phyloP scores from a whole-genome alignment of 2,888 invertebrate genomes.

The Mimachlamys varia region DNA sequence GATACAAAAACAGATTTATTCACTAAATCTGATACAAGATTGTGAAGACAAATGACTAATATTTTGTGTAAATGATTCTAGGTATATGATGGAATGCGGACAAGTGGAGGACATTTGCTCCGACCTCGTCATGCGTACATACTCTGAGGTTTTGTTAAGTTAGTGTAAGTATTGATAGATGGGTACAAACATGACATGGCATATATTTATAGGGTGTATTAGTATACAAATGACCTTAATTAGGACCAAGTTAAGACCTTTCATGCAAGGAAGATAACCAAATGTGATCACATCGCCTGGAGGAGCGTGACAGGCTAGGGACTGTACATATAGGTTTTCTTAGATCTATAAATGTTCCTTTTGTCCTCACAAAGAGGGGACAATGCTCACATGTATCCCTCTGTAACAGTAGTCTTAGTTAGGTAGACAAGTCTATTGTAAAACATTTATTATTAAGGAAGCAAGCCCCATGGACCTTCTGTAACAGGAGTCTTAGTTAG shows the following conservation, averaged over 20 bases:
- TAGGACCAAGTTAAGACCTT: neutral
- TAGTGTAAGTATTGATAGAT: slow-evolving; percentile 1
- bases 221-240: slow-evolving; percentile 5
- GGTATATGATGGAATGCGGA: neutral
- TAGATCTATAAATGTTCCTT: neutral
- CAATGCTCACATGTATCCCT: neutral
- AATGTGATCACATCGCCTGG: neutral
- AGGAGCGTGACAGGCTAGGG: neutral
- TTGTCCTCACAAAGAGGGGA: neutral
- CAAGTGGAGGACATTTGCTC: neutral
- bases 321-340: neutral
- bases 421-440: too few relatives aligned
- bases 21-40: neutral
- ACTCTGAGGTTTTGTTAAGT: neutral
- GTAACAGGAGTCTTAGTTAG: too few relatives aligned
- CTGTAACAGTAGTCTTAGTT: too few relatives aligned
- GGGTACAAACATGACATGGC: slow-evolving; percentile 14
- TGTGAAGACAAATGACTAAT: neutral
- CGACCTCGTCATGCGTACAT: neutral
- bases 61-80: neutral
- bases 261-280: neutral
- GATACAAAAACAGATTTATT: neutral
- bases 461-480: too few relatives aligned
- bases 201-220: slow-evolving; percentile 1
- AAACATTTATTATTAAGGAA: too few relatives aligned